phyloP scores from a whole-genome alignment of 1,140 invertebrate species.

The Drosophila novamexicana region DNA sequence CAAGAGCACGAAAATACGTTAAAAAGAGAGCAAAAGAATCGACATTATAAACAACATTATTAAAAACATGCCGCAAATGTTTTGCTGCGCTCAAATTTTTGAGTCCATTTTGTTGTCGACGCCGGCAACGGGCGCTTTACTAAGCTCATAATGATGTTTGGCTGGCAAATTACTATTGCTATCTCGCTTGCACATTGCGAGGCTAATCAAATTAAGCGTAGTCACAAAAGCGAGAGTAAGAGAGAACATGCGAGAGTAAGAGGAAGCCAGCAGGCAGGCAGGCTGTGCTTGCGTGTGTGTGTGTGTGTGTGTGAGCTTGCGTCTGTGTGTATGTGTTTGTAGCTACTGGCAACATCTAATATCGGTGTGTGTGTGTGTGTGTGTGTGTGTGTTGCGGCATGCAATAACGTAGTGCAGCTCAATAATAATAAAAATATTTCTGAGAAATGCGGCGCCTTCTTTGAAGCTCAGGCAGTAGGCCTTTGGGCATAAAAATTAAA shows the following conservation, averaged over 20 bases:
- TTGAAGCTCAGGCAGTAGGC: slow-evolving; percentile 30
- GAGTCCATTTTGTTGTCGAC: slow-evolving; percentile 77
- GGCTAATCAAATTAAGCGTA: slow-evolving; percentile 72
- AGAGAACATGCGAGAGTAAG: slow-evolving; percentile 21
- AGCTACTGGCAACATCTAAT: slow-evolving; percentile 20
- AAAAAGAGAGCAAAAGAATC: slow-evolving; percentile 57
- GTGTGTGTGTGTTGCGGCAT: slow-evolving; percentile 41
- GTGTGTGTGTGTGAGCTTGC: background rate
- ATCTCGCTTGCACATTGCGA: slow-evolving; percentile 31
- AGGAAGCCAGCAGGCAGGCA: background rate
- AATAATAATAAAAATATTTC: slow-evolving; percentile 78
- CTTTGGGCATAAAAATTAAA: background rate
- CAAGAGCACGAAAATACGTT: slow-evolving; percentile 1
- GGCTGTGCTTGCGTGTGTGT: background rate
- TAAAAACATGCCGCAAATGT: slow-evolving; percentile 84
- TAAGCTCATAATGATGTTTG: slow-evolving; percentile 72
- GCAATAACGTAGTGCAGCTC: slow-evolving; percentile 44
- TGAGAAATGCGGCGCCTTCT: slow-evolving; percentile 47
- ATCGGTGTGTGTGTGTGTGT: slow-evolving; percentile 10
- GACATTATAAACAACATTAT: slow-evolving; percentile 84
- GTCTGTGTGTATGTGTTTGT: background rate
- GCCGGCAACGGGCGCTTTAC: slow-evolving; percentile 9
- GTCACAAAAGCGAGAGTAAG: slow-evolving; percentile 11
- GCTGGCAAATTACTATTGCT: slow-evolving; percentile 60
- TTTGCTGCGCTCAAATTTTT: slow-evolving; percentile 76